Evolutionary conservation across 2,797 vertebrate species (phyloP), one percentile per base, ranked within the genome.

Genomic region (Protonibea diacanthus): DNA sequence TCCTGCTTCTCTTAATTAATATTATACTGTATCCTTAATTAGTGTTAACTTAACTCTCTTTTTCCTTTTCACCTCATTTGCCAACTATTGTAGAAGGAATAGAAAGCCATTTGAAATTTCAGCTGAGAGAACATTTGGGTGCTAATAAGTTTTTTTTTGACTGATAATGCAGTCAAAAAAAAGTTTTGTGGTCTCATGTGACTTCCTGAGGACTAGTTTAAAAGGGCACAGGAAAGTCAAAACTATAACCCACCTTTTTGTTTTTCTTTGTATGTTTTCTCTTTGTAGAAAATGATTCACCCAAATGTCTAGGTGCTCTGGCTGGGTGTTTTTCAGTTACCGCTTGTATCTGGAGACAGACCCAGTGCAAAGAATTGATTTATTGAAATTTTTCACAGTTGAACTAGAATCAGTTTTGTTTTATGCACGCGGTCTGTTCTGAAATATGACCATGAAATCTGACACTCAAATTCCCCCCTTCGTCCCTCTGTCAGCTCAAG

Each of bases 361-460:
- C 59, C 9, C 58, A 55, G 6, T 48, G 14, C 23, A 63, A 52
- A 55, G 18, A 27, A 23, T 10, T 14, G 14, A 40, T 72, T 74
- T 38, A 17, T 55, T 58, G 17, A 67, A 11, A 18, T 33, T 51
- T 23, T 38, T 55, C 8, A n/a, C 18, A 55, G 55, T 65, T 70
- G 53, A 74, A 61, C 61, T 48, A 68, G 20, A 65, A 49, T 29
- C 21, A 14, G 61, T 29, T 73, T 80, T 82, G 60, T 62, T 62
- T 57, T 21, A 59, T 20, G 29, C 29, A 47, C 20, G 0, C 44
- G 44, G 49, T 60, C 52, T 21, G 18, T 23, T 76, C 64, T 70
- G 44, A 82, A 69, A 70, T 69, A 59, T 76, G 64, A 68, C 66
- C 40, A 6, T 72, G 74, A 73, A 78, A 70, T 48, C 45, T 53